Evolutionary conservation across 1,140 invertebrate genomes (phyloP), one percentile per base, ranked within the genome.

Genomic region (Pachyrhynchus sulphureomaculatus): DNA sequence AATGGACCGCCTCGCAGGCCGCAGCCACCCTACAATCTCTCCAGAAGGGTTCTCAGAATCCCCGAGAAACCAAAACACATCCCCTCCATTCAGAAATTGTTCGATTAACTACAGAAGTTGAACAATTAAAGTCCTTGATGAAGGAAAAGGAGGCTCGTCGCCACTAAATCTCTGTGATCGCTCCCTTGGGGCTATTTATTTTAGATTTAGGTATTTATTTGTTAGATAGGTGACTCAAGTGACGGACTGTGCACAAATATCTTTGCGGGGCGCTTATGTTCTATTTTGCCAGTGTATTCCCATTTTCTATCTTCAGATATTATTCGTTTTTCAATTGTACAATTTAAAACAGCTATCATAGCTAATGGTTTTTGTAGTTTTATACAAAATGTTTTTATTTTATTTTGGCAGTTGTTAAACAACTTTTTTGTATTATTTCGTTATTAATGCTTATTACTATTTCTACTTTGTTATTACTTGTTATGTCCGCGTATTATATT

Each of bases 101-200:
- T 51, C 83, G 90, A 54, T 82, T 98, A 3, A 93, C 93, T 8
- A 91, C 89, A 0, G 95, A 98, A 76, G 92, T 97, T 34, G 93
- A 91, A n/a, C 88, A 86, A 62, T 84, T 97, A 0, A 91, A 94
- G 72, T 87, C 85, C 58, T 83, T 88, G 74, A 72, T 74, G 67
- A 72, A 71, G 56, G 70, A 70, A 23, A 72, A 70, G 45, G 64
- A 69, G 34, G 58, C 49, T 48, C 17, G 26, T 9, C 58, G 64
- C 17, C 59, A 64, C 32, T 66, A 67, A 68, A 60, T 47, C 49
- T 58, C 69, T 72, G 70, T 72, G 70, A 72, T 69, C 55, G 68
- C 66, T 69, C 62, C 47, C 24, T 21, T 23, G 57, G 66, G 65
- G 68, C 66, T 75, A 75, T 75, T 75, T 75, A 75, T 75, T 74